A percentile compares a stretch with the other conserved stretches of the same genome.
These are phyloP conservation scores for Zootoca vivipara DNA, from an alignment of 2,113 vertebrate species.

Conservation along the genomic window DNA sequence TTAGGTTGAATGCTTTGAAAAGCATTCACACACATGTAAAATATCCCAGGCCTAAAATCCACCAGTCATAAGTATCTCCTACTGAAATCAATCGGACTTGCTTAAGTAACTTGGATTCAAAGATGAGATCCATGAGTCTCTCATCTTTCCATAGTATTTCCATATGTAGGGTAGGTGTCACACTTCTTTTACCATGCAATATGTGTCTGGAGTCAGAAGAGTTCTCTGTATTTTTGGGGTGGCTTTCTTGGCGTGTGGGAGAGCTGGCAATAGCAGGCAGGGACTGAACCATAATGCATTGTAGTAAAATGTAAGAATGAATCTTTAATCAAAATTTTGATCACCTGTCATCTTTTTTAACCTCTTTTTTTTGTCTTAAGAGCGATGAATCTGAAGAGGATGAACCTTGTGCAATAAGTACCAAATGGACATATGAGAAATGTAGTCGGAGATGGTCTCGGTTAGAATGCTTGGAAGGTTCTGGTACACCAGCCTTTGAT, in stretches of 20 bases:
- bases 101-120: not conserved
- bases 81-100: not conserved
- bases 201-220: not conserved
- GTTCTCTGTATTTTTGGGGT: too few species aligned
- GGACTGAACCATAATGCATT: not conserved
- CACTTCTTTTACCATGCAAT: not conserved
- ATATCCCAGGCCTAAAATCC: not conserved
- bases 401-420: conserved; percentile 85
- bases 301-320: not conserved
- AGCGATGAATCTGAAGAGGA: conserved; percentile 80
- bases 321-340: accelerated
- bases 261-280: not conserved
- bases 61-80: not conserved
- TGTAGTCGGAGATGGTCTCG: conserved; percentile 78
- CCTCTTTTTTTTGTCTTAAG: conserved; percentile 58
- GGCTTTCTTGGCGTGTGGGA: too few species aligned
- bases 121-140: not conserved
- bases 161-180: too few species aligned
- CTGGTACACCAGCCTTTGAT: conserved; percentile 32
- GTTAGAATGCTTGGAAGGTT: conserved; percentile 56
- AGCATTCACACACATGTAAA: not conserved
- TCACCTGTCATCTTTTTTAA: not conserved
- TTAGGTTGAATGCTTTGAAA: not conserved
- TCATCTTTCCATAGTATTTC: not conserved
- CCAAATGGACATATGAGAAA: conserved; percentile 83